Base-by-base conservation (phyloP, 1,140 invertebrate species). In the Drosophila pandora region DNA sequence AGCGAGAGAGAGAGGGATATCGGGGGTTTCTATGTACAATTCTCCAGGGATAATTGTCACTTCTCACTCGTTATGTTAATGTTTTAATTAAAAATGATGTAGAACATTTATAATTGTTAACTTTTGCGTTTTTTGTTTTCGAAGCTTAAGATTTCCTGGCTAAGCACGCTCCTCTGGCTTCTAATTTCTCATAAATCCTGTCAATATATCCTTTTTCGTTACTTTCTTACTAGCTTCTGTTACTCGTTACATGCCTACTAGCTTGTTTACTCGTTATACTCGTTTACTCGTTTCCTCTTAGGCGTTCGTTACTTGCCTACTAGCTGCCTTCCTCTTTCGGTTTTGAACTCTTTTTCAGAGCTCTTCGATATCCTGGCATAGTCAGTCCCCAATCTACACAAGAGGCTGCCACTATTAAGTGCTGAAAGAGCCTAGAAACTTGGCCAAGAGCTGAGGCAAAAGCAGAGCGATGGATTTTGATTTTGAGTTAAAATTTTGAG, bases 391-490 rank as follows among this genome's bases (percentile, higher is more conserved):
- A 64, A 64, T 67, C 63, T 52, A 32, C 34, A 22, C 41, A 25
- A 67, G 21, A 52, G 21, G 32, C 63, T 25, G 25, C 47, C 28
- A 50, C 63, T 67, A 52, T 8, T 43, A 47, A 10, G 10, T 47
- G 43, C 25, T 52, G 43, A 43, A 62, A 58, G 22, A 48, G 41
- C 30, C 21, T 22, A 12, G 21, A 58, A 58, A 58, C 43, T 34
- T 25, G 59, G 23, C 59, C 37, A 43, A 62, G 55, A 68, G 10
- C 72, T 76, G 43, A 55, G 43, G 61, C 41, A 68, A 65, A 68
- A 68, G 63, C 65, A 71, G 56, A 54, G 41, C 67, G 34, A 37
- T 37, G 34, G 34, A 37, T 37, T 37, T 37, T 12, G 34, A 37
- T 37, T 32, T 32, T 32, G 32, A 32, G 32, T 32, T 32, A 32